phyloP scores from a whole-genome alignment of 2,888 invertebrate genomes.

The Boloria selene region DNA sequence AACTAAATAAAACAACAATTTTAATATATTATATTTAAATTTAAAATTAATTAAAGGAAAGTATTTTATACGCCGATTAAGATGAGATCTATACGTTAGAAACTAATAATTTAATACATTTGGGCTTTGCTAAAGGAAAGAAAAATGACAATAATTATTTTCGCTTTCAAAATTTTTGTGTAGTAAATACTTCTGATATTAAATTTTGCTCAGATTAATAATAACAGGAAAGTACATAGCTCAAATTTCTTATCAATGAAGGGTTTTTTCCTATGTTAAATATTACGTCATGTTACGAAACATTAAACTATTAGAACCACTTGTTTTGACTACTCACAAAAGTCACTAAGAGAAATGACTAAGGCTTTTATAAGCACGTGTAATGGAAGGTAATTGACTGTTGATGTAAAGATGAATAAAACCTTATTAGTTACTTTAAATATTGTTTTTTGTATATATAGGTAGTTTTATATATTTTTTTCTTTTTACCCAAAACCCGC shows the following conservation, averaged over 20 bases:
- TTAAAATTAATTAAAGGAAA: too few relatives aligned
- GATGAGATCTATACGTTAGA: too few relatives aligned
- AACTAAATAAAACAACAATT: too few relatives aligned
- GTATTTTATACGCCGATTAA: too few relatives aligned
- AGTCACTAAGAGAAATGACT: constrained; percentile 37
- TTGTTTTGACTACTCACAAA: constrained; percentile 25
- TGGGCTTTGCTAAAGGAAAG: too few relatives aligned
- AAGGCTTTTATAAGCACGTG: constrained; percentile 30
- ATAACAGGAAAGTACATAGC: neutral
- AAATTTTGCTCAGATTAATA: too few relatives aligned
- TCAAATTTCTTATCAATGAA: neutral
- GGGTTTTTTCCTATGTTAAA: constrained; percentile 3
- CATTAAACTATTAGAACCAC: constrained; percentile 10
- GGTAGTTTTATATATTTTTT: neutral
- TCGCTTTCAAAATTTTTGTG: too few relatives aligned
- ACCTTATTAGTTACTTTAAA: constrained; percentile 34
- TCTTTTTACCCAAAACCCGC: too few relatives aligned
- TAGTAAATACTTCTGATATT: too few relatives aligned
- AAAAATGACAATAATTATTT: too few relatives aligned
- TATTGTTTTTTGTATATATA: neutral
- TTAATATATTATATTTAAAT: too few relatives aligned
- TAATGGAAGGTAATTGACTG: constrained; percentile 36
- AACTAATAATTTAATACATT: too few relatives aligned
- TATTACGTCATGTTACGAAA: constrained; percentile 32
- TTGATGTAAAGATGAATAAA: constrained; percentile 21